These are phyloP conservation scores for Danio aesculapii DNA, from an alignment of 2,797 vertebrate species.

Conservation along the genomic window DNA sequence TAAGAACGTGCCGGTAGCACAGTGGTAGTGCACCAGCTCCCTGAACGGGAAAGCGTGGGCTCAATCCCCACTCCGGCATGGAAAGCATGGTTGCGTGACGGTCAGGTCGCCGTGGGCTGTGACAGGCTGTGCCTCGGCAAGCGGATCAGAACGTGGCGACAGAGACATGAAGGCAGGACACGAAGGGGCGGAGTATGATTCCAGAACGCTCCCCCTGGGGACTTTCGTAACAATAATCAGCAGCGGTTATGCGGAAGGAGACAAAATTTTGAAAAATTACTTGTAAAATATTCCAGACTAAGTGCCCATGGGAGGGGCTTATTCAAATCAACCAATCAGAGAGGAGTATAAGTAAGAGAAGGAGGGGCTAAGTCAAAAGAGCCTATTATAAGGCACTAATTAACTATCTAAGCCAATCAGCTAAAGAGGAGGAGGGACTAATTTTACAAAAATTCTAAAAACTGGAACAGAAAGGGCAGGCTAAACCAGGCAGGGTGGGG, in stretches of 20 bases:
- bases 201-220: background rate
- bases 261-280: accelerated
- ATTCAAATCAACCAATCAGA: too few relatives aligned
- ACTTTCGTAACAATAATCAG: accelerated
- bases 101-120: background rate
- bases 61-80: background rate
- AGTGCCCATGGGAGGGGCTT: background rate
- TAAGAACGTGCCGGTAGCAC: too few relatives aligned
- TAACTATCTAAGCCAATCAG: too few relatives aligned
- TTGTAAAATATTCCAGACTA: background rate
- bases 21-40: background rate
- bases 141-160: background rate
- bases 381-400: too few relatives aligned
- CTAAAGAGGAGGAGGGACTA: too few relatives aligned
- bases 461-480: too few relatives aligned
- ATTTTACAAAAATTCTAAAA: too few relatives aligned
- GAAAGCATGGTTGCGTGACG: background rate
- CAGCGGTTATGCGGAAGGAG: background rate
- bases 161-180: background rate
- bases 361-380: too few relatives aligned
- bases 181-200: background rate
- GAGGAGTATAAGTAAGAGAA: too few relatives aligned
- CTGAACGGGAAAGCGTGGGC: accelerated
- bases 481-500: too few relatives aligned
- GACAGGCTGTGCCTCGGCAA: background rate